Evolutionary conservation across 2,888 invertebrate species (phyloP).

Genomic region (Andrena bicolor): DNA sequence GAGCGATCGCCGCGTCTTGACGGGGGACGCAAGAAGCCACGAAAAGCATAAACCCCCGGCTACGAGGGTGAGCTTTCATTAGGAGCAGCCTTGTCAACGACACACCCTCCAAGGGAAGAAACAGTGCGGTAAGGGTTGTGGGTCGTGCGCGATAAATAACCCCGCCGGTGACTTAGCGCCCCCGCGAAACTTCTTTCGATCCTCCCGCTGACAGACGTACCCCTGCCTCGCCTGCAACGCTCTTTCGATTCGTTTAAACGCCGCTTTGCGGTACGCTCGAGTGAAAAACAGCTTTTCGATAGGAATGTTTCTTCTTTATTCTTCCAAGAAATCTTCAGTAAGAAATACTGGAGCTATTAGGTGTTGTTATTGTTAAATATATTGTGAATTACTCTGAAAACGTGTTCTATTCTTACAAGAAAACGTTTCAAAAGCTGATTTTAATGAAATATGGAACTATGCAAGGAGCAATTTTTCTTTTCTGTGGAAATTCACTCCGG

Average conservation of each 20-base stretch:
- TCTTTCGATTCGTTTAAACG: slow-evolving; percentile 50
- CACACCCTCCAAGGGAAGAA: slow-evolving; percentile 77
- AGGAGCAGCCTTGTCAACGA: slow-evolving; percentile 79
- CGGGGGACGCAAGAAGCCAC: slow-evolving; percentile 38
- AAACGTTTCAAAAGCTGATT: too few species aligned
- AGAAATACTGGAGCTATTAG: background rate
- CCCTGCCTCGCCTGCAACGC: slow-evolving; percentile 28
- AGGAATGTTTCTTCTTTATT: background rate
- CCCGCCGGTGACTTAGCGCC: slow-evolving; percentile 80
- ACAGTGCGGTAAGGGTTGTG: slow-evolving; percentile 77
- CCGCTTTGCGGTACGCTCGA: slow-evolving; percentile 20
- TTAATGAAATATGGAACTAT: too few species aligned
- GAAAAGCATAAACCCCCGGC: slow-evolving; percentile 54
- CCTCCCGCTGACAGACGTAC: slow-evolving; percentile 40
- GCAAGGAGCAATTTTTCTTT: too few species aligned
- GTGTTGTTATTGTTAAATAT: too few species aligned
- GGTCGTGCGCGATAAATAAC: slow-evolving; percentile 79
- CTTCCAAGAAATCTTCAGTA: background rate
- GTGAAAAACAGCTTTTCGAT: slow-evolving; percentile 35
- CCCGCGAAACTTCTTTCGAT: slow-evolving; percentile 74
- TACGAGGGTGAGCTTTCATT: slow-evolving; percentile 80
- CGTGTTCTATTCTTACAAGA: too few species aligned
- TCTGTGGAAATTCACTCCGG: too few species aligned
- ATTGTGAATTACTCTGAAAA: too few species aligned
- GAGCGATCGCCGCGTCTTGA: slow-evolving; percentile 67